Evolutionary conservation across 2,888 invertebrate species (phyloP), one percentile per base, ranked within the genome.

Genomic region (Acleris laterana): DNA sequence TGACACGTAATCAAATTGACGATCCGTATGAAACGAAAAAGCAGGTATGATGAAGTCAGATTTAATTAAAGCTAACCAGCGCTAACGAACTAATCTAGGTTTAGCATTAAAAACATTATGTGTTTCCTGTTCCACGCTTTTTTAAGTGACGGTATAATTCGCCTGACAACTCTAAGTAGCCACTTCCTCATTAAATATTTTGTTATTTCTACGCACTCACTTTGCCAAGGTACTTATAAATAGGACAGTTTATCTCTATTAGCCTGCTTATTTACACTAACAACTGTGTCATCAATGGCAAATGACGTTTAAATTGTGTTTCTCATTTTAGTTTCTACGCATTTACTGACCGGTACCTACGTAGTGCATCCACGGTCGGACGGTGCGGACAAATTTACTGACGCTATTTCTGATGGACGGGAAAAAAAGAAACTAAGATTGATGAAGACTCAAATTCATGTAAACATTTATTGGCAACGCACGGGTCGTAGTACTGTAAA

Each of bases 141-240:
- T 90, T 89, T 80, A 87, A 89, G 85, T 87, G 90, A 87, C 85
- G 84, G 87, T 84, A 89, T 89, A 90, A 90, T 89, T 88, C 82
- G 80, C 82, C 76, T 77, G 80, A 72, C 75, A 76, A 75, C 80
- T 78, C 75, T 88, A 93, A 92, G 91, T 90, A 91, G 87, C 72
- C 74, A 88, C 90, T 89, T 93, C 93, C 93, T 93, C 88, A 92
- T 93, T 91, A 92, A 84, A 74, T 71, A 82, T 83, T 89, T 87
- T 84, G 83, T 88, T 90, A 88, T 85, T 87, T 80, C 84, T 83
- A 83, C 71, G 77, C 77, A 82, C 83, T 87, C 82, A 81, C 81
- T 82, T 76, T 76, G 68, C 71, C 66, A 71, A 77, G 77, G 75
- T 79, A 83, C 81, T 79, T 85, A 86, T 85, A 82, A 88, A 85